Conservation (phyloP, 2,888 invertebrate genomes). For the Microplitis manilae region DNA sequence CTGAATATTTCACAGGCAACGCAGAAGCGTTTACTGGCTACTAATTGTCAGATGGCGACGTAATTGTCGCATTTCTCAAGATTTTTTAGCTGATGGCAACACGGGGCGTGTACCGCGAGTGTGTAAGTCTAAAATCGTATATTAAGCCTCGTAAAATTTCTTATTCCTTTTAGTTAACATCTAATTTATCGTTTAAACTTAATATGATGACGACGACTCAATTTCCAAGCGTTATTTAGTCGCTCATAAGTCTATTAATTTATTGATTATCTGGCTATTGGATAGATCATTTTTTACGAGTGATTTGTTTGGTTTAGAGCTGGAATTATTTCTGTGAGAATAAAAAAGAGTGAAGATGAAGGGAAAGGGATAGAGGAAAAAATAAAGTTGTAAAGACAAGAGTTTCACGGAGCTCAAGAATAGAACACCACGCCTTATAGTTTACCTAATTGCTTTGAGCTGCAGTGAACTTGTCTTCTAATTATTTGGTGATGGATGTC, state of each 20-base stretch:
- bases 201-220: neutral
- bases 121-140: constrained; percentile 45
- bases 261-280: neutral
- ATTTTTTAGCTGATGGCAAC: constrained; percentile 52
- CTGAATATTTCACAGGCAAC: constrained; percentile 46
- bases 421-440: constrained; percentile 69
- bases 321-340: neutral
- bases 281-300: neutral
- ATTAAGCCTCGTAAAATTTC: neutral
- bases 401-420: constrained; percentile 58
- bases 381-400: constrained; percentile 33
- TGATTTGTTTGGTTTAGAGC: no score
- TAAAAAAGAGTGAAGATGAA: constrained; percentile 3
- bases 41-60: constrained; percentile 69
- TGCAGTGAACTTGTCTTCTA: constrained; percentile 68
- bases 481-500: constrained; percentile 69
- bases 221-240: neutral
- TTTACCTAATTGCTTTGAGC: constrained; percentile 69
- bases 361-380: constrained; percentile 11
- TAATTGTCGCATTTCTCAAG: constrained; percentile 65
- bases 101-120: constrained; percentile 37
- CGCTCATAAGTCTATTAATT: neutral
- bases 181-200: neutral
- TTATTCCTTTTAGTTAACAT: neutral
- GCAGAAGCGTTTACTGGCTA: constrained; percentile 64